Conservation (phyloP, 2,888 invertebrate genomes). For the Venustoraphidia nigricollis region DNA sequence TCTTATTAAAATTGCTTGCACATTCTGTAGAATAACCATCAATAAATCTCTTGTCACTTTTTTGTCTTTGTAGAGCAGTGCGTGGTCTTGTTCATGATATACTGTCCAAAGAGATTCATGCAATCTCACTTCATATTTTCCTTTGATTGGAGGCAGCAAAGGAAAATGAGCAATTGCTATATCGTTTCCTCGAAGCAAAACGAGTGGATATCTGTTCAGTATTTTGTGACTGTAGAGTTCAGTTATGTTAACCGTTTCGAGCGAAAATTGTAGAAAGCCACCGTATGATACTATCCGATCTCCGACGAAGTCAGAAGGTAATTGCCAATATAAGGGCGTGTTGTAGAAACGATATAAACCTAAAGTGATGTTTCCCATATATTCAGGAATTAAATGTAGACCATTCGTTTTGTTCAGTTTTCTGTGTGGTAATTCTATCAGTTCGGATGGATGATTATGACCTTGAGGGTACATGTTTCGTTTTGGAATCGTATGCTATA, state of each 20-base stretch:
- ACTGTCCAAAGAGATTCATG: conserved; percentile 70
- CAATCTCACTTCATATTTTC: conserved; percentile 40
- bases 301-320: conserved; percentile 68
- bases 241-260: conserved; percentile 37
- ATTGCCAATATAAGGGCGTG: conserved; percentile 65
- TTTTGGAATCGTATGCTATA: too few relatives aligned
- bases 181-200: conserved; percentile 62
- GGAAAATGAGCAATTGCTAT: conserved; percentile 54
- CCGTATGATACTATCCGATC: conserved; percentile 86
- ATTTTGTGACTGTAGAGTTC: conserved; percentile 27
- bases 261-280: conserved; percentile 69
- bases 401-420: conserved; percentile 39
- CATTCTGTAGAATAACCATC: conserved; percentile 83
- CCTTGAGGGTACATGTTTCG: too few relatives aligned
- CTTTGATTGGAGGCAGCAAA: conserved; percentile 28
- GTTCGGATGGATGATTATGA: background rate
- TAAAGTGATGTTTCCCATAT: conserved; percentile 35
- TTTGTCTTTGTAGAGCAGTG: conserved; percentile 25
- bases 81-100: conserved; percentile 32
- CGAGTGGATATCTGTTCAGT: conserved; percentile 53
- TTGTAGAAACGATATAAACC: conserved; percentile 36
- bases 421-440: conserved; percentile 18
- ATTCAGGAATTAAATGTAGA: conserved; percentile 44
- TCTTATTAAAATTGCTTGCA: conserved; percentile 65
- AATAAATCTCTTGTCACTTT: conserved; percentile 58